Evolutionary conservation across 2,113 vertebrate species (phyloP).

Genomic region (Erpornis zantholeuca): DNA sequence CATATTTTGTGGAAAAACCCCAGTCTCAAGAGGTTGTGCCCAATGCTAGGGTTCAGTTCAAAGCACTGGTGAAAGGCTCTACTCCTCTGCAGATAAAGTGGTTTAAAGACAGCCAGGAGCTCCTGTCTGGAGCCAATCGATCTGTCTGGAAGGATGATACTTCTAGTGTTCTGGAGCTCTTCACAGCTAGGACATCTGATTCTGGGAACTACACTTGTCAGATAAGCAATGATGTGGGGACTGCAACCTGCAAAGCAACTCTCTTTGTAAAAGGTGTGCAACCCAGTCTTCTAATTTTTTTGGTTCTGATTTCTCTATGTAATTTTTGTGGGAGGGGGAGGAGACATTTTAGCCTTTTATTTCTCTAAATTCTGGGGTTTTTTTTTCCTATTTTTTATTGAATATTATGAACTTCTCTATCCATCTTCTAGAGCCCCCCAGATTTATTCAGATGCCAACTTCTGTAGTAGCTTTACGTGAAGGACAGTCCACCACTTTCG

Average conservation of each 20-base stretch:
- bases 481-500: constrained; percentile 86
- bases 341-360: neutral
- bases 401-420: neutral
- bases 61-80: constrained; percentile 86
- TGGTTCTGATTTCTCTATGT: neutral
- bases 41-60: constrained; percentile 87
- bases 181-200: constrained; percentile 86
- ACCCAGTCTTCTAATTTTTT: neutral
- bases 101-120: constrained; percentile 93
- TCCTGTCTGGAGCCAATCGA: constrained; percentile 83
- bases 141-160: constrained; percentile 88
- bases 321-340: neutral
- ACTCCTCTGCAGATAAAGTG: constrained; percentile 90
- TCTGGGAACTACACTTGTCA: constrained; percentile 93
- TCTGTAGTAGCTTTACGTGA: constrained; percentile 85
- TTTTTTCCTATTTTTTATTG: neutral
- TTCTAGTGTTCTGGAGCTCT: constrained; percentile 87
- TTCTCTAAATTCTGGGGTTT: neutral
- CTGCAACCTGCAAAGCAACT: constrained; percentile 81
- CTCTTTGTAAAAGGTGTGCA: constrained; percentile 96
- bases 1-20: constrained; percentile 90
- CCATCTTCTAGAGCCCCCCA: constrained; percentile 86
- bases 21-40: constrained; percentile 89
- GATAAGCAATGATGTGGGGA: constrained; percentile 93
- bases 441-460: constrained; percentile 88